A percentile compares a stretch with the other conserved stretches of the same genome.
Conservation (phyloP, 2,888 invertebrate genomes). For the Pyrrhosoma nymphula region DNA sequence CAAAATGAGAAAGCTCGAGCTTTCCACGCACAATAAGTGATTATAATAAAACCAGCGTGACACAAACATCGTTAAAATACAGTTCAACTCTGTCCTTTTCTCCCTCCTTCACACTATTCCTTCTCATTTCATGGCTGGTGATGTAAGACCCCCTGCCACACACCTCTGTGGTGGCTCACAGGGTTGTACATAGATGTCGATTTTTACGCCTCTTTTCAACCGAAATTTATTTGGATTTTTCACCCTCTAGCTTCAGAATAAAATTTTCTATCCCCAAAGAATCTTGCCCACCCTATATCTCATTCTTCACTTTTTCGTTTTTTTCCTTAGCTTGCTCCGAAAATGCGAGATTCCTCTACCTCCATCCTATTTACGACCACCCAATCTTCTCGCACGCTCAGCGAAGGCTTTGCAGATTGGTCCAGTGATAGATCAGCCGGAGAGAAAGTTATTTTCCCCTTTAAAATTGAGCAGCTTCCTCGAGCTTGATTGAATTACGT, state of each 20-base stretch:
- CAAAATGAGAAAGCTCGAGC: too few relatives aligned
- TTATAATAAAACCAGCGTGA: too few relatives aligned
- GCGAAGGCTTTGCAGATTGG: background rate
- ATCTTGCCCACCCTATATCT: background rate
- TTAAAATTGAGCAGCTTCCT: background rate
- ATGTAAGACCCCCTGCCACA: too few relatives aligned
- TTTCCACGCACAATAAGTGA: too few relatives aligned
- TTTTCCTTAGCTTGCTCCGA: background rate
- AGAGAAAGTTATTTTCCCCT: background rate
- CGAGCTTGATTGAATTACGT: background rate
- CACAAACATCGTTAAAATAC: too few relatives aligned
- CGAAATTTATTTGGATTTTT: background rate
- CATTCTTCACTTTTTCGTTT: background rate
- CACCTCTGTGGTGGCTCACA: too few relatives aligned
- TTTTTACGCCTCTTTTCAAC: background rate
- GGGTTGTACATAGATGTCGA: too few relatives aligned
- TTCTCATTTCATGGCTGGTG: too few relatives aligned
- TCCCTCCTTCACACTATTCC: too few relatives aligned
- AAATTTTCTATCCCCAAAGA: background rate
- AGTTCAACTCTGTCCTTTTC: too few relatives aligned
- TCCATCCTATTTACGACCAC: background rate
- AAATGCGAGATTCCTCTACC: background rate
- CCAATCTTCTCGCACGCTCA: background rate
- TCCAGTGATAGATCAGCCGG: background rate
- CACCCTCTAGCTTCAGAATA: background rate